Evolutionary conservation across 1,140 invertebrate species (phyloP).

Genomic region (Nebria ingens): DNA sequence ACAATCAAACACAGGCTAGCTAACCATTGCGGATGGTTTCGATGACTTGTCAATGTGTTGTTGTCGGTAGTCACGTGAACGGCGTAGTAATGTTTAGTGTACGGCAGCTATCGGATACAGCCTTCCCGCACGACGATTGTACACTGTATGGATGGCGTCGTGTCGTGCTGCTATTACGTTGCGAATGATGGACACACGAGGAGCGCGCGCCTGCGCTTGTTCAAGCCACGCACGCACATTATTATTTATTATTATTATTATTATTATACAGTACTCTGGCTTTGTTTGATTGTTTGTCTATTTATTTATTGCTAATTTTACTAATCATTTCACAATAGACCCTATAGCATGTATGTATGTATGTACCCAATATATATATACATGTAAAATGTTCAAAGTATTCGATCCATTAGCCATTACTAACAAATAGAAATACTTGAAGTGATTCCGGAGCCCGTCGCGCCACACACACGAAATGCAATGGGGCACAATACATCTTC

Average conservation of each 20-base stretch:
- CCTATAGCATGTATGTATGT: no score
- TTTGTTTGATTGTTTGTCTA: no score
- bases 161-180: not conserved
- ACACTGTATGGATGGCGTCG: not conserved
- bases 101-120: not conserved
- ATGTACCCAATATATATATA: no score
- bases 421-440: slow-evolving; percentile 27
- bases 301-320: no score
- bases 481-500: slow-evolving; percentile 29
- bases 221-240: not conserved
- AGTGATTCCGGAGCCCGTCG: no score
- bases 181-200: not conserved
- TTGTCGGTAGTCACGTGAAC: slow-evolving; percentile 3
- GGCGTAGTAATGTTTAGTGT: not conserved
- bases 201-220: not conserved
- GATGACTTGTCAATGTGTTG: not conserved
- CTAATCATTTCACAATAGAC: no score
- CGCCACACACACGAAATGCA: slow-evolving; percentile 21
- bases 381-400: no score
- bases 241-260: no score
- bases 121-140: not conserved
- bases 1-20: no score
- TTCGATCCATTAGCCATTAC: no score
- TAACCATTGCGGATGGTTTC: no score
- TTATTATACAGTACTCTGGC: no score